Evolutionary conservation across 2,888 invertebrate species (phyloP).

Genomic region (Caenorhabditis doughertyi): DNA sequence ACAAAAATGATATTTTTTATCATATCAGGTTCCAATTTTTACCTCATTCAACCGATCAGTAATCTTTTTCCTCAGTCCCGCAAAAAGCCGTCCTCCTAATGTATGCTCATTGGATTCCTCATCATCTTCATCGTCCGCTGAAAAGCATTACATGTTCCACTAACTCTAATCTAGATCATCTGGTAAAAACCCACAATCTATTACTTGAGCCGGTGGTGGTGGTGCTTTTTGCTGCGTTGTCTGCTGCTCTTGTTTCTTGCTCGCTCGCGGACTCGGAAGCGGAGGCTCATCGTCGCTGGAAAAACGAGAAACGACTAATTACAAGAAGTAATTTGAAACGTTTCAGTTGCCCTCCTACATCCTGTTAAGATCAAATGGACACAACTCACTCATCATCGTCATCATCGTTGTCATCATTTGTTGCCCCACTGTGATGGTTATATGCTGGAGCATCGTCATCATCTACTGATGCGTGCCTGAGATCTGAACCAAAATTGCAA

Average conservation of each 20-base stretch:
- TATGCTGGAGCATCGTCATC: constrained; percentile 35
- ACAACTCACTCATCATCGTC: constrained; percentile 56
- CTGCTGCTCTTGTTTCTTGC: constrained; percentile 50
- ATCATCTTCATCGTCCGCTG: constrained; percentile 68
- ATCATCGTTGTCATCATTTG: constrained; percentile 35
- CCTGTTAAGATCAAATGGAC: not conserved
- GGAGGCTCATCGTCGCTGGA: constrained; percentile 52
- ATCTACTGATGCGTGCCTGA: constrained; percentile 32
- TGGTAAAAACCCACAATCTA: constrained; percentile 48
- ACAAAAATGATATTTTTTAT: not conserved
- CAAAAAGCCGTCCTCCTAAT: constrained; percentile 68
- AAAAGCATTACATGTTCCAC: constrained; percentile 3
- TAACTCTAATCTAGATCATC: not conserved
- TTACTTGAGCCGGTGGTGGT: constrained; percentile 41
- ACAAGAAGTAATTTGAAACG: constrained; percentile 23
- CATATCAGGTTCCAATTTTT: not conserved
- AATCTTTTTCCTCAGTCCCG: constrained; percentile 71
- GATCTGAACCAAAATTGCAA: constrained; percentile 38
- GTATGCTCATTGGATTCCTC: constrained; percentile 65
- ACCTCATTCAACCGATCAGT: constrained; percentile 60
- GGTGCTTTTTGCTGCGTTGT: constrained; percentile 45
- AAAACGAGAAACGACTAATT: constrained; percentile 26
- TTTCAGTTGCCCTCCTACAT: not conserved
- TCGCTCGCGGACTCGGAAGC: constrained; percentile 29
- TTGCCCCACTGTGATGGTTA: not conserved